Base-by-base conservation (phyloP, 2,113 vertebrate species). In the Petrocephalus microphthalmus region DNA sequence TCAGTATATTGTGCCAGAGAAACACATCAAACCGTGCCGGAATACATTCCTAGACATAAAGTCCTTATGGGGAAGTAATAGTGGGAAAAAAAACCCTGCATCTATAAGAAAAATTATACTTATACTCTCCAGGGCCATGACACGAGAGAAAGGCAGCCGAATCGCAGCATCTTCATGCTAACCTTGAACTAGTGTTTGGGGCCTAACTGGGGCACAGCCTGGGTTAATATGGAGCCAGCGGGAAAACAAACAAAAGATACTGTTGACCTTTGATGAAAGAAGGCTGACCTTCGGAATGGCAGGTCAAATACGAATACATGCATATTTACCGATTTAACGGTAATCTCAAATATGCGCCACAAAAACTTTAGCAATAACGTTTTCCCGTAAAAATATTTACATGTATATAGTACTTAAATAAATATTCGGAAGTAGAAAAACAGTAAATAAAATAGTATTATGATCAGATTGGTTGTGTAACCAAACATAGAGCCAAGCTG, bases 281-380 rank as follows among this genome's bases (percentile, higher is more conserved):
- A 37, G 25, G 25, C 33, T 19, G 84, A 85, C 29, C 84, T 37
- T 51, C 2, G 17, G 53, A 85, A 85, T 17, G 51, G 52, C 84
- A 85, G 52, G 52, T 53, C 25, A 85, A 56, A 85, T 56, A 20
- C 10, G 7, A 51, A 47, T 19, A 7, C 3, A 2, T 84, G 17
- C 52, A 54, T 56, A 37, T 52, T 54, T 85, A 20, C 51, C 20
- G n/a, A 85, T 54, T 85, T 53, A 53, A 42, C 7, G 7, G 10
- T 85, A n/a, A 29, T 94, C 91, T 90, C 85, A 56, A 42, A 42
- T 89, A 90, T 90, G 3, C 5, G 17, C 33, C 15, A 19, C 29
- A 74, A 74, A 33, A 33, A 13, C 0, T 42, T 78, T 37, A 74
- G 15, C 25, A 74, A 74, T 37, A 5, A 67, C 3, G 4, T 37